Percentiles rank a stretch among this genome's conserved stretches.
Conservation (phyloP, 2,113 vertebrate genomes). For the Bufo gargarizans region DNA sequence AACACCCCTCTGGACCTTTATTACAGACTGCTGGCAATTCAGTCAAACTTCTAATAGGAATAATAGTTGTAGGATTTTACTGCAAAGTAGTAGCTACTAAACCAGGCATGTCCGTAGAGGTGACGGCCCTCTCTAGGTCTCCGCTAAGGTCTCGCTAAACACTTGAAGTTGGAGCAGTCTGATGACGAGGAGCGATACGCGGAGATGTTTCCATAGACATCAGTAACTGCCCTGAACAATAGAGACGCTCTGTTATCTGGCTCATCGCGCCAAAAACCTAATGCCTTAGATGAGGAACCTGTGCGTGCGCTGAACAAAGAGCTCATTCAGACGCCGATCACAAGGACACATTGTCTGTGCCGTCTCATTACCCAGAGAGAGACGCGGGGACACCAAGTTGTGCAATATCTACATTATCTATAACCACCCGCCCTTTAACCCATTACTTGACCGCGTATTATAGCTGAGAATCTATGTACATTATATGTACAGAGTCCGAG, state of each 20-base stretch:
- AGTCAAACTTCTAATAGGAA: too few species aligned
- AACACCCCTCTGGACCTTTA: too few species aligned
- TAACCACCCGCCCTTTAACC: not conserved
- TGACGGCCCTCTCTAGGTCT: too few species aligned
- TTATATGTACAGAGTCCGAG: too few species aligned
- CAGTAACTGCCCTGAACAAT: not conserved
- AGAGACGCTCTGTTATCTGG: not conserved
- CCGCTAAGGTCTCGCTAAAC: too few species aligned
- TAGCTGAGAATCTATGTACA: too few species aligned
- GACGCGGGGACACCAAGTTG: not conserved
- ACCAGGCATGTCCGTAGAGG: too few species aligned
- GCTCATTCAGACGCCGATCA: not conserved
- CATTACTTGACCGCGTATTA: not conserved
- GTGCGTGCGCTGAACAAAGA: not conserved
- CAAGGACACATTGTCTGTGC: constrained; percentile 1
- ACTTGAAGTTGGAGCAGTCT: not conserved
- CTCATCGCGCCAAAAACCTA: not conserved
- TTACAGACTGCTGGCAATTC: too few species aligned
- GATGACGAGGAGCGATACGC: not conserved
- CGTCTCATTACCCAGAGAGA: not conserved
- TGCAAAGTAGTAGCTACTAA: too few species aligned
- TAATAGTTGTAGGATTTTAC: too few species aligned
- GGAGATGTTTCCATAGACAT: constrained; percentile 2
- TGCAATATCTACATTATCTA: not conserved
- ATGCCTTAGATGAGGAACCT: not conserved